phyloP scores from a whole-genome alignment of 2,888 invertebrate species.

The Germaria angustata region DNA sequence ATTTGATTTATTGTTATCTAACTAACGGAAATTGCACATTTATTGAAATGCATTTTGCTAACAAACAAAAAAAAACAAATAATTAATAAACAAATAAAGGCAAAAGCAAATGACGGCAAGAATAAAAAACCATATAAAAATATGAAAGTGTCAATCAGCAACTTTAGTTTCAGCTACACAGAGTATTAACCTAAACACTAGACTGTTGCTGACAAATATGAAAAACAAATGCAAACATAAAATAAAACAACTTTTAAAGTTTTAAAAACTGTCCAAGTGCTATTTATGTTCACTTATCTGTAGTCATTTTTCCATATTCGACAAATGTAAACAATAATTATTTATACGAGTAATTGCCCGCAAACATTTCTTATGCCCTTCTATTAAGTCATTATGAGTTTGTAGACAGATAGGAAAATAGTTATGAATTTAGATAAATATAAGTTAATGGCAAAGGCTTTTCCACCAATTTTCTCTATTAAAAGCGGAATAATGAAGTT shows the following conservation, averaged over 20 bases:
- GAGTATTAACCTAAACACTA: not conserved
- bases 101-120: not conserved
- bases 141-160: not conserved
- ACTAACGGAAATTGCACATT: slow-evolving; percentile 56
- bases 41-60: slow-evolving; percentile 46
- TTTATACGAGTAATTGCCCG: not conserved
- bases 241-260: not conserved
- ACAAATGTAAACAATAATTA: not conserved
- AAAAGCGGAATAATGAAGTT: not conserved
- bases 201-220: not conserved
- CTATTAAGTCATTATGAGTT: not conserved
- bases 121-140: not conserved
- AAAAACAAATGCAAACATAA: not conserved
- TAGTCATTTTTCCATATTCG: not conserved
- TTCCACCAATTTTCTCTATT: not conserved
- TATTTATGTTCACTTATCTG: not conserved
- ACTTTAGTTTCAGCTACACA: not conserved
- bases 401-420: too few species aligned
- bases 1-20: not conserved
- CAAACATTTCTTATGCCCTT: not conserved
- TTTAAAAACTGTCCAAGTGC: not conserved
- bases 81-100: not conserved
- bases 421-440: not conserved
- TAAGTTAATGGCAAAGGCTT: not conserved
- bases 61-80: too few species aligned